Conservation (phyloP, 30 jellyfish, hydroid and myxozoan genomes). For the Mastigias papua region DNA sequence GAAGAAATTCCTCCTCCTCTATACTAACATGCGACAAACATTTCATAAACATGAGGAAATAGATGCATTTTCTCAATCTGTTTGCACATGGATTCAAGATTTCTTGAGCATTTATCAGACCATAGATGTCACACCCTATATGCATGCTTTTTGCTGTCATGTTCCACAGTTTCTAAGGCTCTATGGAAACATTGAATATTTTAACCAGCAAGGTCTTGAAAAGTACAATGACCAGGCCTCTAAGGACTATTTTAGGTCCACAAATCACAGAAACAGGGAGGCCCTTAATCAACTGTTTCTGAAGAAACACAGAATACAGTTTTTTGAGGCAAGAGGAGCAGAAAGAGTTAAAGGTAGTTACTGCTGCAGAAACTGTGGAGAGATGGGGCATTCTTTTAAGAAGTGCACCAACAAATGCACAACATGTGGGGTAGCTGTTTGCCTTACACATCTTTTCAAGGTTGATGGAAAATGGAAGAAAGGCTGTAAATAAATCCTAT, state of each 20-base stretch:
- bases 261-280: constrained; percentile 36
- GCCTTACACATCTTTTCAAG: constrained; percentile 26
- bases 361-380: constrained; percentile 55
- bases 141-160: constrained; percentile 57
- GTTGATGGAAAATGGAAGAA: constrained; percentile 31
- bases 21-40: not conserved
- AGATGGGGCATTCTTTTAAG: constrained; percentile 37
- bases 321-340: constrained; percentile 54
- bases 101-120: constrained; percentile 20
- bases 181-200: constrained; percentile 28
- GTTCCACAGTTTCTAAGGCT: constrained; percentile 28
- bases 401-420: constrained; percentile 54
- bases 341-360: constrained; percentile 27
- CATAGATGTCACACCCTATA: constrained; percentile 35
- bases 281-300: constrained; percentile 49
- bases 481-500: not conserved
- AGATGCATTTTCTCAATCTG: not conserved
- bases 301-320: constrained; percentile 35
- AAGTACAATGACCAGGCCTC: constrained; percentile 42
- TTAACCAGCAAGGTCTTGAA: constrained; percentile 53
- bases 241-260: constrained; percentile 50
- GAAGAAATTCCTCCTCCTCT: constrained; percentile 32
- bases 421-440: constrained; percentile 31
- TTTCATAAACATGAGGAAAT: not conserved
- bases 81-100: constrained; percentile 13